phyloP scores from a whole-genome alignment of 2,113 vertebrate species.

The Hassar affinis region DNA sequence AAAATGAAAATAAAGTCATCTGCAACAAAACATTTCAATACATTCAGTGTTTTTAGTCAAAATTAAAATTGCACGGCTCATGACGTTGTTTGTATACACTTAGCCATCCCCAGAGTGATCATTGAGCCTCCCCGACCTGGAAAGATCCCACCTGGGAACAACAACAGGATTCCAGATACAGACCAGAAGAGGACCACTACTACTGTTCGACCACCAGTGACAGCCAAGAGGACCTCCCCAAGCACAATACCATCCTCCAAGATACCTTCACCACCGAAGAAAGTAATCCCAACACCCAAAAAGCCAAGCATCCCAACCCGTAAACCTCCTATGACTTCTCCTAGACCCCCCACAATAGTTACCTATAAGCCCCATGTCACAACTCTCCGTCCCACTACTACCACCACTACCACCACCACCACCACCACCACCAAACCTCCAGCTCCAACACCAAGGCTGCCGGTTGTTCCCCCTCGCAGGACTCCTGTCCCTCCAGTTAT shows the following conservation, averaged over 20 bases:
- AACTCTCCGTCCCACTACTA: slow-evolving; percentile 47
- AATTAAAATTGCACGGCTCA: neutral
- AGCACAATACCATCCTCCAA: slow-evolving; percentile 52
- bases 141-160: slow-evolving; percentile 66
- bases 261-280: slow-evolving; percentile 51
- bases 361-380: slow-evolving; percentile 35
- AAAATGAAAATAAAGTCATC: neutral
- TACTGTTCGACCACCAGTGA: slow-evolving; percentile 61
- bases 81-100: neutral
- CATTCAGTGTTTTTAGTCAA: neutral
- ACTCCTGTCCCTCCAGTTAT: slow-evolving; percentile 54
- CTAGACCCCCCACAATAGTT: slow-evolving; percentile 44
- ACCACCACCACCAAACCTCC: slow-evolving; percentile 13
- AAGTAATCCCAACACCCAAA: slow-evolving; percentile 53
- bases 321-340: slow-evolving; percentile 61
- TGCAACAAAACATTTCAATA: neutral
- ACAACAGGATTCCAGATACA: slow-evolving; percentile 75
- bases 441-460: slow-evolving; percentile 24
- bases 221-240: slow-evolving; percentile 59
- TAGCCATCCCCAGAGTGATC: slow-evolving; percentile 78
- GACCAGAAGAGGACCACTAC: slow-evolving; percentile 72
- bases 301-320: slow-evolving; percentile 39
- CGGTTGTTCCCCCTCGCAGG: slow-evolving; percentile 51
- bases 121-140: slow-evolving; percentile 77
- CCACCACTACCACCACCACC: slow-evolving; percentile 28